phyloP scores from a whole-genome alignment of 1,140 invertebrate genomes.

The Pseudomyrmex sp. region DNA sequence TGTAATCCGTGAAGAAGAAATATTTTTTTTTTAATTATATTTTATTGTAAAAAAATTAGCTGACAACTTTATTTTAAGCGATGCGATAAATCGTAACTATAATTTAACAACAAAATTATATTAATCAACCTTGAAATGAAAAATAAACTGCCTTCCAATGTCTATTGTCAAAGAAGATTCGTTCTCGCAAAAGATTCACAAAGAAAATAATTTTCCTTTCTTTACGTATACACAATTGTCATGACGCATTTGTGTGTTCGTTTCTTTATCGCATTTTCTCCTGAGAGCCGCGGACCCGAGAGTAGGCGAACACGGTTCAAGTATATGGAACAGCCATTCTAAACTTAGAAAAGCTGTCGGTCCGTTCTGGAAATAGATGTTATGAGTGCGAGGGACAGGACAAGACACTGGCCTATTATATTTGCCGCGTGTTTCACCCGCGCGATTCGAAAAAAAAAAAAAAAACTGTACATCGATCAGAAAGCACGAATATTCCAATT shows the following conservation, averaged over 20 bases:
- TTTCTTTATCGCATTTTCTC: constrained; percentile 78
- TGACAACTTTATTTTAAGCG: no score
- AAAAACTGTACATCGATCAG: constrained; percentile 20
- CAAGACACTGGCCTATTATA: constrained; percentile 84
- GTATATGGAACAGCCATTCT: constrained; percentile 84
- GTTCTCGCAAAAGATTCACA: no score
- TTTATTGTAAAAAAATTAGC: no score
- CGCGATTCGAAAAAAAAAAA: constrained; percentile 7
- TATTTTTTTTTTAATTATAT: no score
- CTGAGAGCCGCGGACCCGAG: constrained; percentile 65
- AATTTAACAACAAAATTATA: no score
- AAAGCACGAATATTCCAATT: background rate
- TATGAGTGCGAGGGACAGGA: constrained; percentile 85
- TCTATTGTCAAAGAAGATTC: background rate
- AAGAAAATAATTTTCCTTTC: no score
- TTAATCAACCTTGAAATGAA: no score
- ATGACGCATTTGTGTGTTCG: constrained; percentile 70
- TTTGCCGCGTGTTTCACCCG: constrained; percentile 49
- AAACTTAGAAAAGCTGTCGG: constrained; percentile 82
- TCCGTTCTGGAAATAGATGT: constrained; percentile 85
- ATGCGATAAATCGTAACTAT: no score
- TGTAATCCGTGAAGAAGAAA: no score
- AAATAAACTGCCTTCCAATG: background rate
- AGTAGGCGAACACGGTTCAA: constrained; percentile 80
- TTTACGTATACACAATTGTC: background rate